These are phyloP conservation scores for Salticus scenicus DNA, from an alignment of 2,888 invertebrate genomes.

Conservation along the genomic window DNA sequence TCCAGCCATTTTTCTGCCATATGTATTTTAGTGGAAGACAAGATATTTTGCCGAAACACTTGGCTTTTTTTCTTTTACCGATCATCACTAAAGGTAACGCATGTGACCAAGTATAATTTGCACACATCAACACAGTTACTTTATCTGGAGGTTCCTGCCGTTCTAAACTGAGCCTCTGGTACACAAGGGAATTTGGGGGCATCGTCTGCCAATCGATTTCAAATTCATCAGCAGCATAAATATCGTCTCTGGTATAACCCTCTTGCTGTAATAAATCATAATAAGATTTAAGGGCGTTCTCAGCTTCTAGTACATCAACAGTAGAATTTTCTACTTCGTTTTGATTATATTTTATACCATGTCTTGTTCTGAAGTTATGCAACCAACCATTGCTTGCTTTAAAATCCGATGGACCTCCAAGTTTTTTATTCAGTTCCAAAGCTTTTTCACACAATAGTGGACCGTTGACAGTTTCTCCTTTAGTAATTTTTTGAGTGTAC, in stretches of 20 bases:
- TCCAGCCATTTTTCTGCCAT: background rate
- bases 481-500: constrained; percentile 20
- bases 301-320: background rate
- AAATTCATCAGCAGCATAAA: background rate
- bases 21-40: background rate
- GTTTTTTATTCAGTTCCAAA: constrained; percentile 37
- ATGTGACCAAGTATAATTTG: background rate
- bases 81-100: background rate
- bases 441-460: constrained; percentile 62
- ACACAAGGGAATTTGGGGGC: background rate
- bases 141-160: background rate
- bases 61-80: background rate
- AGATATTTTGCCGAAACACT: background rate
- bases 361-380: constrained; percentile 62
- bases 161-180: background rate
- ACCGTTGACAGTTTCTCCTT: constrained; percentile 27
- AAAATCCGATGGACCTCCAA: constrained; percentile 53
- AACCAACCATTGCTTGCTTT: constrained; percentile 69
- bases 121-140: background rate
- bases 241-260: background rate
- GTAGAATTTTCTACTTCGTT: background rate
- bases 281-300: too few relatives aligned
- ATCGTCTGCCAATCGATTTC: background rate
- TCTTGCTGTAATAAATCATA: background rate
- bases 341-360: constrained; percentile 14